These are phyloP conservation scores for Nycticebus coucang DNA, from an alignment of 2,113 vertebrate species.

Conservation along the genomic window DNA sequence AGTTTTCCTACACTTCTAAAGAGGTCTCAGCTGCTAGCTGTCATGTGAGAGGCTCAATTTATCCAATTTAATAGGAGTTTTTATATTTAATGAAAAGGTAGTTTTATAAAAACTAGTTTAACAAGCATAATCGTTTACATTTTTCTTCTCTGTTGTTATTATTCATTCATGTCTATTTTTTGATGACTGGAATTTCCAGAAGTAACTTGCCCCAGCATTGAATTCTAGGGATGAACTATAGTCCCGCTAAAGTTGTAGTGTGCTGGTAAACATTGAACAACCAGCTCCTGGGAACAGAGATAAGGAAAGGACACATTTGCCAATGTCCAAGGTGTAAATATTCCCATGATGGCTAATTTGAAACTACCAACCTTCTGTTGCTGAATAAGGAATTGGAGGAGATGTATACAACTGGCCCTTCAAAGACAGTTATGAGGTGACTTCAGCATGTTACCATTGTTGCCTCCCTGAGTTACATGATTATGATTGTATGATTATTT, in stretches of 20 bases:
- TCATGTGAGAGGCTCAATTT: neutral
- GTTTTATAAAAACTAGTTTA: conserved; percentile 35
- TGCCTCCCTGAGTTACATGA: neutral
- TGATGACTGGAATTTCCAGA: neutral
- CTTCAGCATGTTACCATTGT: neutral
- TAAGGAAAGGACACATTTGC: neutral
- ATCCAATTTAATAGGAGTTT: neutral
- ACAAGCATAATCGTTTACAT: neutral
- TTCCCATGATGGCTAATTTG: neutral
- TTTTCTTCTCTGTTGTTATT: neutral
- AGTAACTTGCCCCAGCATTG: neutral
- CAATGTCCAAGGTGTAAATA: neutral
- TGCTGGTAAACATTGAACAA: neutral
- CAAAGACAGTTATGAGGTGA: neutral
- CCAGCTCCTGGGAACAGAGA: neutral
- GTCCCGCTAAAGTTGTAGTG: neutral
- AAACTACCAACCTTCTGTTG: neutral
- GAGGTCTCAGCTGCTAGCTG: neutral
- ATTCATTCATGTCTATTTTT: neutral
- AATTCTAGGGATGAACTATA: neutral
- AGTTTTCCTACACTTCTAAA: neutral
- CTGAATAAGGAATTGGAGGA: neutral
- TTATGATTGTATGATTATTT: neutral
- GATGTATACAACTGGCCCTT: neutral
- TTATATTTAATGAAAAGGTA: conserved; percentile 23